Percentiles rank a stretch among this genome's conserved stretches.
phyloP scores from a whole-genome alignment of 2,797 vertebrate genomes.

The Iguana delicatissima region DNA sequence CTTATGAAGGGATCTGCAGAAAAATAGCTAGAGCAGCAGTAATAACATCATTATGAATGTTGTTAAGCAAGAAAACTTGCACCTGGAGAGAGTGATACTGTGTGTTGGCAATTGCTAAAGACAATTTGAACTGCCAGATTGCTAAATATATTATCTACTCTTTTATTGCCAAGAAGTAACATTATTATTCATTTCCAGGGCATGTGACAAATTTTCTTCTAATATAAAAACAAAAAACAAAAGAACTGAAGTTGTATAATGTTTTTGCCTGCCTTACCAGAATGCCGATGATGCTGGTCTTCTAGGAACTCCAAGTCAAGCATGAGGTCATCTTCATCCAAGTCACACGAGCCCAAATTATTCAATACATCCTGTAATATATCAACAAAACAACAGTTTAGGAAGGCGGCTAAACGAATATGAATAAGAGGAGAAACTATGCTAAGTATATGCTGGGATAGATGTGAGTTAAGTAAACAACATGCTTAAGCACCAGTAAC shows the following conservation, averaged over 20 bases:
- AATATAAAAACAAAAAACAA: background rate
- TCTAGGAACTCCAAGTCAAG: constrained; percentile 96
- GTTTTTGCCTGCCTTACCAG: constrained; percentile 82
- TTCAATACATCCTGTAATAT: constrained; percentile 87
- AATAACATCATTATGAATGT: constrained; percentile 7
- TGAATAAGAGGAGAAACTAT: background rate
- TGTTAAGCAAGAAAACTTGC: constrained; percentile 16
- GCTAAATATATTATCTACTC: background rate
- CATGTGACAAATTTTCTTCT: background rate
- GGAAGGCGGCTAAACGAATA: background rate
- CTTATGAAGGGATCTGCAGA: background rate
- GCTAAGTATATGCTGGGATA: background rate
- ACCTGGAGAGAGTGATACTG: constrained; percentile 12
- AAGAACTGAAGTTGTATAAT: background rate
- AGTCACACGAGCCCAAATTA: constrained; percentile 95
- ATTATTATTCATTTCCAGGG: constrained; percentile 33
- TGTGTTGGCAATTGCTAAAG: background rate
- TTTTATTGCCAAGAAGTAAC: background rate
- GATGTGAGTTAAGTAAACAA: background rate
- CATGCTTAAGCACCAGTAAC: background rate
- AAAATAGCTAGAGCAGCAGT: constrained; percentile 6
- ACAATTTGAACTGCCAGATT: constrained; percentile 25
- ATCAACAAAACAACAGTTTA: constrained; percentile 32
- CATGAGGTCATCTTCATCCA: constrained; percentile 99
- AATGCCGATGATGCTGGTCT: constrained; percentile 87